Conservation (phyloP, 1,140 invertebrate genomes). For the Maniola jurtina region DNA sequence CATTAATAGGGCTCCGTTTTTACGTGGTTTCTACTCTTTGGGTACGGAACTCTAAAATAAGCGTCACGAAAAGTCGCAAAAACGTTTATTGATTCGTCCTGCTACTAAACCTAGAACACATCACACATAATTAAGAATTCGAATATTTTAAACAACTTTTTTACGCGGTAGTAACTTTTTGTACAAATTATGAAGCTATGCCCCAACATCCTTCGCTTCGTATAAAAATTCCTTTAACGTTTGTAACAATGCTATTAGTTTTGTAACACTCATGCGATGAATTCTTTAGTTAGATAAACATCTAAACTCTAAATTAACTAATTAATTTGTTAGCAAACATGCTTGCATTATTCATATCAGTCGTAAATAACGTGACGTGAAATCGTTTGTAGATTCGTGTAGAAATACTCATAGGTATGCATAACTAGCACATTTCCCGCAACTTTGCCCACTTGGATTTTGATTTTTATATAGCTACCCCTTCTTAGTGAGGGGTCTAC, state of each 20-base stretch:
- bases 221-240: conserved; percentile 11
- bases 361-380: not conserved
- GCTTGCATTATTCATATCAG: not conserved
- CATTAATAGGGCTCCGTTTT: too few species aligned
- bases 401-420: too few species aligned
- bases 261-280: conserved; percentile 20
- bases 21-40: too few species aligned
- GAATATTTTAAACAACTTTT: conserved; percentile 13
- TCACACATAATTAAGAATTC: not conserved
- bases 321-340: conserved; percentile 19
- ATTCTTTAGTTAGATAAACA: conserved; percentile 28
- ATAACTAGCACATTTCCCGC: too few species aligned
- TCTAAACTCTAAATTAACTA: conserved; percentile 2
- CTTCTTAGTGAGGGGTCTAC: too few species aligned
- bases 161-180: conserved; percentile 31
- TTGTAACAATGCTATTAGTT: conserved; percentile 21
- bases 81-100: conserved; percentile 25
- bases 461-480: too few species aligned
- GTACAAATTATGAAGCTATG: conserved; percentile 29
- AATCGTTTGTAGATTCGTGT: not conserved
- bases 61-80: conserved; percentile 17
- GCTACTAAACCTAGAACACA: not conserved
- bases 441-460: too few species aligned
- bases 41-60: too few species aligned
- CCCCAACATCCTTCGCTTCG: conserved; percentile 18